A percentile compares a stretch with the other conserved stretches of the same genome.
phyloP scores from a whole-genome alignment of 1,140 invertebrate species.

The Nephila pilipes region DNA sequence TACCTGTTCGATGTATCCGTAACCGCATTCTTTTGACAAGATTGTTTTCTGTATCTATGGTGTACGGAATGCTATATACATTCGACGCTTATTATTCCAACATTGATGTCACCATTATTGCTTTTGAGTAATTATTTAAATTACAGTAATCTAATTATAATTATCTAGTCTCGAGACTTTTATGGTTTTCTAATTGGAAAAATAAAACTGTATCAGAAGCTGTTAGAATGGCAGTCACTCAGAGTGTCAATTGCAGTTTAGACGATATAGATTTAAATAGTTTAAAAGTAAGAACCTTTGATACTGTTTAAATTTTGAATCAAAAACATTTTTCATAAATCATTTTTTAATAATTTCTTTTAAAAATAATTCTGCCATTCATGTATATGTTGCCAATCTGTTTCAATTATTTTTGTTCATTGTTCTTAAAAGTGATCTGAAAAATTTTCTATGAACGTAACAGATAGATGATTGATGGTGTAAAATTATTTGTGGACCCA shows the following conservation, averaged over 20 bases:
- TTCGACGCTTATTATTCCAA: neutral
- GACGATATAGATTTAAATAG: conserved; percentile 99
- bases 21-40: conserved; percentile 69
- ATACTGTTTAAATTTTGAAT: neutral
- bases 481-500: too few species aligned
- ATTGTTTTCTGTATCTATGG: conserved; percentile 57
- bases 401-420: too few species aligned
- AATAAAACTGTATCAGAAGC: neutral
- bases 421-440: too few species aligned
- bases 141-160: neutral
- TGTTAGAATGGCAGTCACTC: conserved; percentile 78
- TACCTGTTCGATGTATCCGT: conserved; percentile 31
- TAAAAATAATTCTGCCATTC: neutral
- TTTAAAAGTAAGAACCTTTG: conserved; percentile 89
- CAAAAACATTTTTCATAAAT: neutral
- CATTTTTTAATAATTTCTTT: neutral
- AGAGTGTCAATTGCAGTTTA: conserved; percentile 95
- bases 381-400: neutral
- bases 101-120: neutral
- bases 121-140: conserved; percentile 28
- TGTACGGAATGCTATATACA: neutral
- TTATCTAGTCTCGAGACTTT: neutral
- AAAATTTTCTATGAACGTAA: too few species aligned
- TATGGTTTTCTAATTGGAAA: neutral
- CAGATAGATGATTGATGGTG: too few species aligned